Conservation (phyloP, 2,113 vertebrate genomes). For the Eretmodus cyanostictus region DNA sequence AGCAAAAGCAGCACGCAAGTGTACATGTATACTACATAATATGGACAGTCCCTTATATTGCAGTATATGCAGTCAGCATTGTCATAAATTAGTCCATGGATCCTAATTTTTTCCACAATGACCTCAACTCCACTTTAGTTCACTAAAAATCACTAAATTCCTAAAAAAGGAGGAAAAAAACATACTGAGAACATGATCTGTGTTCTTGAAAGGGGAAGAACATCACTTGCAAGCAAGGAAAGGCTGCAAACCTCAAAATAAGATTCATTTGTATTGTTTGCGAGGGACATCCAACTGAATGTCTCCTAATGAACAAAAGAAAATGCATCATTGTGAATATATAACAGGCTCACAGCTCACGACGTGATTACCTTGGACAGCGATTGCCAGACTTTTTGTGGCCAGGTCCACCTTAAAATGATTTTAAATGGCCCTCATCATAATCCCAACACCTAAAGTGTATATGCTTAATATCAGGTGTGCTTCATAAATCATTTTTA, state of each 20-base stretch:
- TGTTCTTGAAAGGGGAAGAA: not conserved
- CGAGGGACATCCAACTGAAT: not conserved
- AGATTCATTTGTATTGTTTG: not conserved
- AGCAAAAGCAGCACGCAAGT: not conserved
- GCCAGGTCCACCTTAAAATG: not conserved
- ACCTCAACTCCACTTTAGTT: not conserved
- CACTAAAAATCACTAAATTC: not conserved
- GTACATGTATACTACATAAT: not conserved
- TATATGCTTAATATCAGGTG: not conserved
- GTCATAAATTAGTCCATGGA: not conserved
- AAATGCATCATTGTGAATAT: not conserved
- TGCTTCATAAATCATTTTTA: not conserved
- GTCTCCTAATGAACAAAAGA: not conserved
- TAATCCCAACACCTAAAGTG: not conserved
- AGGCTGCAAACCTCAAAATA: not conserved
- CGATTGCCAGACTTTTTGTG: not conserved
- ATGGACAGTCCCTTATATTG: not conserved
- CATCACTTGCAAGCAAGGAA: not conserved
- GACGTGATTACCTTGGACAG: fast-evolving
- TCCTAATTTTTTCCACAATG: not conserved
- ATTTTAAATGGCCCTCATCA: not conserved
- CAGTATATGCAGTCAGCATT: not conserved
- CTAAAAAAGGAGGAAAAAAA: not conserved
- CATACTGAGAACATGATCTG: not conserved
- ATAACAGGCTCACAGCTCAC: not conserved